Evolutionary conservation across 2,888 invertebrate species (phyloP).

Genomic region (Chorisops tibialis): DNA sequence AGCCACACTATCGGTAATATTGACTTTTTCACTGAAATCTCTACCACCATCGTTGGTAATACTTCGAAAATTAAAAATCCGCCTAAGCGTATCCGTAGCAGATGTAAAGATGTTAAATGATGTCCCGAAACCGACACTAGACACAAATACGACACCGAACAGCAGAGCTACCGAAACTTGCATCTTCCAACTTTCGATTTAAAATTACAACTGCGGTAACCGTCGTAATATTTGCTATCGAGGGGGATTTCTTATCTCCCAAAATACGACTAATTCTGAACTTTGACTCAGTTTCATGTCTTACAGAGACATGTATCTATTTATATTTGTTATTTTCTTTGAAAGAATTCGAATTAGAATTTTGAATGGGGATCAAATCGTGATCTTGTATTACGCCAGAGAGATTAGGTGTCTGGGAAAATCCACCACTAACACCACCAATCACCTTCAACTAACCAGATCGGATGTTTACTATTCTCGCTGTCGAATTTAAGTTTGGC

Average conservation of each 20-base stretch:
- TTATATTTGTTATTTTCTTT: background rate
- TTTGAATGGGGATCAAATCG: no score
- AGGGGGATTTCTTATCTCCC: background rate
- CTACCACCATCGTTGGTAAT: background rate
- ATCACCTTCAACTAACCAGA: no score
- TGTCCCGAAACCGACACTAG: background rate
- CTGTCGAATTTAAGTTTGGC: no score
- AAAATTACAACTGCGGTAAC: background rate
- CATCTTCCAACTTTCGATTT: slow-evolving; percentile 6
- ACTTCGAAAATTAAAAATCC: slow-evolving; percentile 1
- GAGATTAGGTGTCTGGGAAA: no score
- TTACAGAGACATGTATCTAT: background rate
- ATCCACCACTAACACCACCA: no score
- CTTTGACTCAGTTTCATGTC: background rate
- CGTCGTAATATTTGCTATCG: background rate
- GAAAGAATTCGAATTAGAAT: background rate
- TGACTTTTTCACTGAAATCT: background rate
- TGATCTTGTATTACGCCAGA: no score
- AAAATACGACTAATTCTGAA: background rate
- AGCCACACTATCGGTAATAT: slow-evolving; percentile 1
- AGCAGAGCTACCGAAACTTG: background rate
- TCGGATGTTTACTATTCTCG: no score
- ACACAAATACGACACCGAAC: background rate
- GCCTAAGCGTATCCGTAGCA: slow-evolving; percentile 6
- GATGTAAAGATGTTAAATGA: slow-evolving; percentile 3